These are phyloP conservation scores for Esperia sulphurella DNA, from an alignment of 2,888 invertebrate species.

Conservation along the genomic window DNA sequence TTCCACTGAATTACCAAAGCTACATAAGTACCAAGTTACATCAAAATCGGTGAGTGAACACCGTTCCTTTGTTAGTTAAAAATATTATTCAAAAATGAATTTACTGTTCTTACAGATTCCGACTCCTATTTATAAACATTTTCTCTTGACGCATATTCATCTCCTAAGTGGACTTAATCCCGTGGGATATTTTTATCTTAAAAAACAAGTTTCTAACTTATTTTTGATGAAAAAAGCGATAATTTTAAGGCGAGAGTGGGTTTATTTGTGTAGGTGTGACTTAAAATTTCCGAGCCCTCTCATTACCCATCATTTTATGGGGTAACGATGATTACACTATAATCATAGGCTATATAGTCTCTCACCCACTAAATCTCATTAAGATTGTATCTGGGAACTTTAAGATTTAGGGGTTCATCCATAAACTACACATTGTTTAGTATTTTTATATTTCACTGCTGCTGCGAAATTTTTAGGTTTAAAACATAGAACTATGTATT, in stretches of 20 bases:
- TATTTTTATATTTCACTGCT: too few species aligned
- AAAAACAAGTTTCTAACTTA: too few species aligned
- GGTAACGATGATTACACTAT: conserved; percentile 47
- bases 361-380: conserved; percentile 50
- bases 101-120: too few species aligned
- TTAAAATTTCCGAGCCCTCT: conserved; percentile 29
- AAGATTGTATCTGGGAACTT: conserved; percentile 22
- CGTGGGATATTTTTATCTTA: too few species aligned
- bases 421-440: neutral
- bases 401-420: neutral
- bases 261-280: conserved; percentile 36
- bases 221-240: neutral
- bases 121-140: neutral
- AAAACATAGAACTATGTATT: too few species aligned
- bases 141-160: neutral
- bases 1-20: too few species aligned
- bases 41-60: too few species aligned
- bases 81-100: too few species aligned
- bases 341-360: conserved; percentile 44
- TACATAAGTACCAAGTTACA: too few species aligned
- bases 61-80: too few species aligned
- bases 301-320: conserved; percentile 35
- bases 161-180: neutral
- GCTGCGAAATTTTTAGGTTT: too few species aligned
- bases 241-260: neutral